These are phyloP conservation scores for Oconnorella tubifera DNA, from an alignment of 2,888 invertebrate genomes.

Conservation along the genomic window DNA sequence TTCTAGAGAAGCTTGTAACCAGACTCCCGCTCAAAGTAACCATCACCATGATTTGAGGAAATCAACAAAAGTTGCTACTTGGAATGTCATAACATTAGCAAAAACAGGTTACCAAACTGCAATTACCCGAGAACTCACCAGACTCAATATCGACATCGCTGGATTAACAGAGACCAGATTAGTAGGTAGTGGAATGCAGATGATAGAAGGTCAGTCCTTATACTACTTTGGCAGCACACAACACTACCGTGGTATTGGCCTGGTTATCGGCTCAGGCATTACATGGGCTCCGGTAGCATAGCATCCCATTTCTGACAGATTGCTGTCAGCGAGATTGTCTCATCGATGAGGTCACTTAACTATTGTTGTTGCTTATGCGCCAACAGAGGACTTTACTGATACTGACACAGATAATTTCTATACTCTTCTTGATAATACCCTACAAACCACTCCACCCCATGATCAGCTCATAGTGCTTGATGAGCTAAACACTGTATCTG, in stretches of 20 bases:
- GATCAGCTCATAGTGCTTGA: not conserved
- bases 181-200: not conserved
- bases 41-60: not conserved
- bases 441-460: not conserved
- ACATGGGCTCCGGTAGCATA: too few species aligned
- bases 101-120: not conserved
- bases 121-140: not conserved
- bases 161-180: not conserved
- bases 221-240: not conserved
- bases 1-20: not conserved
- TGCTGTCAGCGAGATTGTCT: not conserved
- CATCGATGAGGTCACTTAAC: not conserved
- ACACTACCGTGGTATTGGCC: not conserved
- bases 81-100: not conserved
- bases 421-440: not conserved
- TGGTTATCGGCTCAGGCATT: too few species aligned
- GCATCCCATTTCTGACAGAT: not conserved
- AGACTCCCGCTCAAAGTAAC: not conserved
- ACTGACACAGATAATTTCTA: not conserved
- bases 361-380: not conserved
- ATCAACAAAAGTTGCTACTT: not conserved
- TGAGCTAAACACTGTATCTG: not conserved
- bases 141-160: not conserved
- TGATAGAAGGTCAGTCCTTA: not conserved
- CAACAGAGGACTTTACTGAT: not conserved